phyloP scores from a whole-genome alignment of 2,888 invertebrate species.

The Ditylenchus weischeri region DNA sequence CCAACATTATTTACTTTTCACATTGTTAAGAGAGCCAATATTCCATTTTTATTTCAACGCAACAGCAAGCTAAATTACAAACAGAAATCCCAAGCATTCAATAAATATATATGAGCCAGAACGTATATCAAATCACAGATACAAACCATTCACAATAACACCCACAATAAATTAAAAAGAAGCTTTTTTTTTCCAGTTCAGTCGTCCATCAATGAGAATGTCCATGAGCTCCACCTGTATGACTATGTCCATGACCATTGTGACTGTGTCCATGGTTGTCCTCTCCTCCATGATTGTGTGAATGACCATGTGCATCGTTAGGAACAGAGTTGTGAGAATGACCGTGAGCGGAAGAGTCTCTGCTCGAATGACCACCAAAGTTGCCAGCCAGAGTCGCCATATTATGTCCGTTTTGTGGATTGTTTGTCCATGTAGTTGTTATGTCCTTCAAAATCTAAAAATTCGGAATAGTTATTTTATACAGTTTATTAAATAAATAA shows the following conservation, averaged over 20 bases:
- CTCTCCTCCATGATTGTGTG: constrained; percentile 27
- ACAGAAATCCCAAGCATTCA: too few relatives aligned
- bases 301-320: constrained; percentile 23
- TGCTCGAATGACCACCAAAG: constrained; percentile 11
- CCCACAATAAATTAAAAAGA: too few relatives aligned
- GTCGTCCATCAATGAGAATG: background rate
- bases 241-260: constrained; percentile 8
- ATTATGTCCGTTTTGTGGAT: constrained; percentile 14
- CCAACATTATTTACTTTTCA: too few relatives aligned
- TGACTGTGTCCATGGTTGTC: constrained; percentile 30
- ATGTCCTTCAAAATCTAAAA: constrained; percentile 34
- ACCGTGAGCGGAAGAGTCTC: constrained; percentile 10
- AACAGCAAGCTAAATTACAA: too few relatives aligned
- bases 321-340: constrained; percentile 9
- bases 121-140: too few relatives aligned
- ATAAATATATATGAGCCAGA: too few relatives aligned
- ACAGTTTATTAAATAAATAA: too few relatives aligned
- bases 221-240: background rate
- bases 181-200: too few relatives aligned
- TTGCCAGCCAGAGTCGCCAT: background rate
- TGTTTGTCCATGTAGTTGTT: constrained; percentile 30
- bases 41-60: too few relatives aligned
- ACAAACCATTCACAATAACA: too few relatives aligned
- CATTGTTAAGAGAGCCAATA: too few relatives aligned
- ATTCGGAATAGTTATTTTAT: background rate